Evolutionary conservation across 2,888 invertebrate species (phyloP), one percentile per base, ranked within the genome.

Genomic region (Agelastica alni): DNA sequence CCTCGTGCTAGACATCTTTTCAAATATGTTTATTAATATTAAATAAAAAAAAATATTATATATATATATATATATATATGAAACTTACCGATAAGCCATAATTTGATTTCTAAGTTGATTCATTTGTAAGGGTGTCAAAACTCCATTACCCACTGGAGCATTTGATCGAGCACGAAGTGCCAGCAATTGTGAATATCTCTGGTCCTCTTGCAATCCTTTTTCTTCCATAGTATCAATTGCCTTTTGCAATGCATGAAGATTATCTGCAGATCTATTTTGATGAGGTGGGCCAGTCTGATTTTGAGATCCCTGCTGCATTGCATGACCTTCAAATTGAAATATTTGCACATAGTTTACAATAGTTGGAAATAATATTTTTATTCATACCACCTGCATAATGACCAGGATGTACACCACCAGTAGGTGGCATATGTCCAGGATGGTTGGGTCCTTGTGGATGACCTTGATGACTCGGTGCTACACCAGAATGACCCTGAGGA

Each of bases 191-290:
- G 91, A 88, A 75, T 95, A 96, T 46, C 95, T 83, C 0, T 95
- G 94, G 78, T 96, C 95, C 70, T 94, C 93, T 72, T 93, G 92
- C 68, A 96, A 79, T 0, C 95, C 95, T 70, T 93, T 94, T 72
- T 95, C 95, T 77, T 96, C 96, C 95, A 96, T 95, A 0, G 92
- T 89, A 72, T 90, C 92, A 45, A 96, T 95, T 18, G 95, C 93
- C 60, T 92, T 84, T 70, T 94, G 94, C 13, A 94, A 77, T 1
- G 93, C 93, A 73, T 88, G 89, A n/a, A 93, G 78, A 73, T 91
- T 93, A 68, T 93, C 92, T 65, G 79, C 76, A 10, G 59, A n/a
- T 28, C 43, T 13, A 5, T 16, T 30, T n/a, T 28, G 48, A n/a
- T 20, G 47, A 3, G 31, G 31, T 32, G 39, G 76, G 4, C 57